These are phyloP conservation scores for Drosophila neutralis DNA, from an alignment of 2,888 invertebrate genomes.

Conservation along the genomic window DNA sequence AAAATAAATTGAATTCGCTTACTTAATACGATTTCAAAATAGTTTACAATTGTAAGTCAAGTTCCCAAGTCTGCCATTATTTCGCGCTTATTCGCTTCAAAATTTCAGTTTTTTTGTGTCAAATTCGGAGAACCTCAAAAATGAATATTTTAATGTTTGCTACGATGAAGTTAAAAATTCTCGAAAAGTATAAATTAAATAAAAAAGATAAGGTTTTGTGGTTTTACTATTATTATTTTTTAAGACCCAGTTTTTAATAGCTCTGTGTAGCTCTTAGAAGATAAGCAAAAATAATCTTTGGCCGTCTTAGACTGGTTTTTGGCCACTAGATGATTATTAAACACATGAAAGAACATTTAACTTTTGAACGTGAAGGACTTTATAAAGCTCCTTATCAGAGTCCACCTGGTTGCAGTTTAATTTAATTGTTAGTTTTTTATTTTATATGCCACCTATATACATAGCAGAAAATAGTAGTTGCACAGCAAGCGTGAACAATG, in stretches of 20 bases:
- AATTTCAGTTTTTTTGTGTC: no score
- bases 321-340: neutral
- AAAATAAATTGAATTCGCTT: neutral
- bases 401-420: neutral
- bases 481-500: no score
- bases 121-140: neutral
- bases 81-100: neutral
- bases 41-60: neutral
- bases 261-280: neutral
- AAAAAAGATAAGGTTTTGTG: neutral
- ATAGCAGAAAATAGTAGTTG: neutral
- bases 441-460: neutral
- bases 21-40: neutral
- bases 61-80: neutral
- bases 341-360: neutral
- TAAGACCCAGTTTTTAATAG: neutral
- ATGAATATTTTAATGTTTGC: neutral
- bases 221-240: neutral
- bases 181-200: no score
- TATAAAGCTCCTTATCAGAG: rapidly evolving
- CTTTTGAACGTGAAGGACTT: neutral
- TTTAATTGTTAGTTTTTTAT: neutral
- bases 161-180: no score
- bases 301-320: neutral
- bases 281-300: neutral